Evolutionary conservation across 1,140 invertebrate species (phyloP), one percentile per base, ranked within the genome.

Genomic region (Diabrotica undecimpunctata): DNA sequence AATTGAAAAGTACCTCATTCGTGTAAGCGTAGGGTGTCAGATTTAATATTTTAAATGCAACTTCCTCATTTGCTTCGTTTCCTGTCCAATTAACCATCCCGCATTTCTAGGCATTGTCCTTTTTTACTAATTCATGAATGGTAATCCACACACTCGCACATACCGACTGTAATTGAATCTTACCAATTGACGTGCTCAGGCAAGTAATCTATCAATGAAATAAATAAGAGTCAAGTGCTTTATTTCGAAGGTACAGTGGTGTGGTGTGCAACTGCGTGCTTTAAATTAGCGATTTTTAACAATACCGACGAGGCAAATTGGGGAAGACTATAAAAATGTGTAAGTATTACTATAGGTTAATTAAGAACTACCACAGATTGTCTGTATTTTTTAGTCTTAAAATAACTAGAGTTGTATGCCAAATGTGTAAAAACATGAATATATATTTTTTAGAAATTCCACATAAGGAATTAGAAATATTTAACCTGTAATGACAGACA

Each of bases 1-100:
- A 46, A 46, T 46, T 46, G 41, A 46, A 46, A 57, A 57, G 25
- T 37, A 57, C 8, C 55, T 57, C 35, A n/a, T n/a, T 57, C 25
- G 41, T 25, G 59, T 41, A 61, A 50, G 59, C 59, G 59, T 61
- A 36, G 59, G 59, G 59, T 61, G 59, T 61, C 59, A 61, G 59
- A 61, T 61, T 61, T 61, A 61, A 61, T 51, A 51, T 61, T 61
- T 61, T 61, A 61, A 61, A 61, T 61, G 50, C 59, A 52, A 61
- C 59, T 61, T 61, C 59, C 59, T 61, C 59, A 61, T 61, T 61
- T 61, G 14, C 41, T 6, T 11, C 41, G 59, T 61, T 61, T 61
- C 59, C 59, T 61, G 59, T 7, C 59, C 35, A 61, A 46, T 61
- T 61, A 51, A 61, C 50, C 13, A 61, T 61, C 59, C 59, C 59